These are phyloP conservation scores for Caenorhabditis plicata DNA, from an alignment of 2,888 invertebrate species.

Conservation along the genomic window DNA sequence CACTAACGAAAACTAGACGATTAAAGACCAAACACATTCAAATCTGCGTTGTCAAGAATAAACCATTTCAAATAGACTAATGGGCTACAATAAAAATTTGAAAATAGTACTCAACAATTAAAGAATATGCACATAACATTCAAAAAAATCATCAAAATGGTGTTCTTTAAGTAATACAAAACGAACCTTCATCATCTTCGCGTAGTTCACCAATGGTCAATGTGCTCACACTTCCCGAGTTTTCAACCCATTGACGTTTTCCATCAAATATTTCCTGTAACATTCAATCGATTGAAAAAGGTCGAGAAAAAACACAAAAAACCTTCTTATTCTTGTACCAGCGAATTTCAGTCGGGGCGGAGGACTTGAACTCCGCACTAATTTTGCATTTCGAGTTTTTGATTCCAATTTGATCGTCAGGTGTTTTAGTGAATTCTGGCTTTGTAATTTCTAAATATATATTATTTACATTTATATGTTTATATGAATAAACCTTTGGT, in stretches of 20 bases:
- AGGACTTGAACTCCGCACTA: conserved; percentile 75
- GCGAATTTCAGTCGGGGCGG: conserved; percentile 76
- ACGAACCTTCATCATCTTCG: conserved; percentile 55
- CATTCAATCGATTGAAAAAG: no score
- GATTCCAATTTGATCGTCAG: conserved; percentile 72
- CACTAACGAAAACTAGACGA: not conserved
- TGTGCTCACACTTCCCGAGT: conserved; percentile 19
- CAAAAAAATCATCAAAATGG: no score
- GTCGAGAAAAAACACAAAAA: no score
- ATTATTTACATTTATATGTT: no score
- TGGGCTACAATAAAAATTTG: no score
- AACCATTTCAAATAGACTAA: conserved; percentile 8
- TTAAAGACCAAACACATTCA: conserved; percentile 5
- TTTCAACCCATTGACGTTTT: conserved; percentile 53
- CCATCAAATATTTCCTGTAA: conserved; percentile 56
- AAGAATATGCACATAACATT: no score
- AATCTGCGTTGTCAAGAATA: conserved; percentile 13
- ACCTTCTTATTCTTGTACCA: conserved; percentile 71
- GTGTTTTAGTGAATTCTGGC: conserved; percentile 33
- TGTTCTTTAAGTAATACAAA: conserved; percentile 18
- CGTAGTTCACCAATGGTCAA: conserved; percentile 52
- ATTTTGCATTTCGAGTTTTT: conserved; percentile 75
- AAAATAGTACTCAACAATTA: no score
- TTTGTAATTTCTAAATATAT: conserved; percentile 27
- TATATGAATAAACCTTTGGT: no score